These are phyloP conservation scores for Vimba vimba DNA, from an alignment of 2,113 vertebrate genomes.

Conservation along the genomic window DNA sequence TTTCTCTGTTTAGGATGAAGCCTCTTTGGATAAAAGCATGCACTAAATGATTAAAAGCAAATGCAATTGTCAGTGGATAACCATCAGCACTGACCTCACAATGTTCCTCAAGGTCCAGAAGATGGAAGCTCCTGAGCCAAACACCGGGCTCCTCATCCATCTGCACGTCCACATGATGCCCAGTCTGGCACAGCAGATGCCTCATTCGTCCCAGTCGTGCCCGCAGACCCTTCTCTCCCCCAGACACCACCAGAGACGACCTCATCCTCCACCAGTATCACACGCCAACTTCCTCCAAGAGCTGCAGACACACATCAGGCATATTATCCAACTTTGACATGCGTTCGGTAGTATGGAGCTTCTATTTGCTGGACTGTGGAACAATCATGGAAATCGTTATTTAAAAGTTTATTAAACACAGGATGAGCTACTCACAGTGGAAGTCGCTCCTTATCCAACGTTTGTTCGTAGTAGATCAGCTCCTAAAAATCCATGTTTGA, in stretches of 20 bases:
- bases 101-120: conserved; percentile 63
- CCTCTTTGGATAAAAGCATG: neutral
- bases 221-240: conserved; percentile 61
- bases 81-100: conserved; percentile 63
- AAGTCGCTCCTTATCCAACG: neutral
- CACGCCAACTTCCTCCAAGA: neutral
- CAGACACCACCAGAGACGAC: conserved; percentile 61
- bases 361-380: neutral
- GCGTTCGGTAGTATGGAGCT: neutral
- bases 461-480: neutral
- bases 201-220: conserved; percentile 67
- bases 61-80: neutral
- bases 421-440: neutral
- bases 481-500: conserved; percentile 5
- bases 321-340: neutral
- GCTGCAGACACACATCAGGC: neutral
- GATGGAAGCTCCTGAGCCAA: conserved; percentile 75
- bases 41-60: neutral
- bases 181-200: conserved; percentile 63
- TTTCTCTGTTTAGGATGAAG: neutral
- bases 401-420: neutral
- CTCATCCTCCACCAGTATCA: conserved; percentile 61
- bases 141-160: conserved; percentile 67
- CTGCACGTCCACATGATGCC: conserved; percentile 55
- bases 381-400: no score